Conservation (phyloP, 2,797 vertebrate species). For the Clarias platycephalus region DNA sequence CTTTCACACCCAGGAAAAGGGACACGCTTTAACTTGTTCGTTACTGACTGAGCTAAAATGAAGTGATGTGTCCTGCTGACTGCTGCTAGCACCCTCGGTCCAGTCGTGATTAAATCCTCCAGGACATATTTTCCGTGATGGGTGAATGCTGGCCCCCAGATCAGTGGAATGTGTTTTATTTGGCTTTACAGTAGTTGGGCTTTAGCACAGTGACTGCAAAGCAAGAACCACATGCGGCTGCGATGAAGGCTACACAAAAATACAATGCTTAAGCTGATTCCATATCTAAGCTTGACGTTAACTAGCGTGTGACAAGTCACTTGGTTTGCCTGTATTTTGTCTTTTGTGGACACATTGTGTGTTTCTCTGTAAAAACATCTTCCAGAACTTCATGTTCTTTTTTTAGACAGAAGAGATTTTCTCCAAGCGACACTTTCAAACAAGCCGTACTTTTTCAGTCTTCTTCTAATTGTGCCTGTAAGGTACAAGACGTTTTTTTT, state of each 20-base stretch:
- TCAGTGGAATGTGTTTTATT: background rate
- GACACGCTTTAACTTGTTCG: background rate
- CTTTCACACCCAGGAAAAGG: background rate
- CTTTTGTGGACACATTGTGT: background rate
- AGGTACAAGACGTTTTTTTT: no score
- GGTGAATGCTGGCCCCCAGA: background rate
- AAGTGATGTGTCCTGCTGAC: background rate
- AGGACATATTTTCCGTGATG: conserved; percentile 19
- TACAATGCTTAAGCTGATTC: background rate
- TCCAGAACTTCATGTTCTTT: no score
- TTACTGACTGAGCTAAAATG: background rate
- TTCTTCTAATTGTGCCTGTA: no score
- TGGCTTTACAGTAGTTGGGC: background rate
- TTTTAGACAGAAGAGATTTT: no score
- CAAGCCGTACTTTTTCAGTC: no score
- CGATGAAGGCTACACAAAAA: background rate
- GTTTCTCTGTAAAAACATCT: no score
- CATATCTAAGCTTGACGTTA: background rate
- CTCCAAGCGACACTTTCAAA: no score
- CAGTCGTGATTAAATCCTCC: conserved; percentile 22
- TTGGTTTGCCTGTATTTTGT: background rate
- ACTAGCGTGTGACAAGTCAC: background rate
- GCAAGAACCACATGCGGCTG: background rate
- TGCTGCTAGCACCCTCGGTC: conserved; percentile 2
- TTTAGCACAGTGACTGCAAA: background rate